Conservation (phyloP, 2,888 invertebrate genomes). For the Rotaria macrura region DNA sequence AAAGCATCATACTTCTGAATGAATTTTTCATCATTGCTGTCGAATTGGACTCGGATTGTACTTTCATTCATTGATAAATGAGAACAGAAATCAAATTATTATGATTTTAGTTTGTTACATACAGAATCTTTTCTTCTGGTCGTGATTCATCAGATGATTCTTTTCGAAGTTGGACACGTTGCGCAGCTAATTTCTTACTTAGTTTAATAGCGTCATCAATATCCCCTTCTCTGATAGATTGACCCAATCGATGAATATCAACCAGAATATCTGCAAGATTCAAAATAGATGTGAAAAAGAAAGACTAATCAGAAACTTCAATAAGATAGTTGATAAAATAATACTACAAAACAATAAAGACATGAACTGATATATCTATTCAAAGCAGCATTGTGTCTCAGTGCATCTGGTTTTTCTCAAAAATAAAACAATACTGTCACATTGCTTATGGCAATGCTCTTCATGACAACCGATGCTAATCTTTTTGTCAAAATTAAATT, state of each 20-base stretch:
- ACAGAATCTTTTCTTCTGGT: neutral
- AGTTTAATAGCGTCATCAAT: neutral
- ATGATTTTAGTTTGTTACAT: neutral
- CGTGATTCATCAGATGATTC: neutral
- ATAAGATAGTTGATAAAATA: no score
- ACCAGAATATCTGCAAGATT: neutral
- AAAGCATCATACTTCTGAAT: neutral
- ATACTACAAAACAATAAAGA: no score
- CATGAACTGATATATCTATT: no score
- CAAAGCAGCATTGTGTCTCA: no score
- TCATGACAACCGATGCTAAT: no score
- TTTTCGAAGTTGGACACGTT: neutral
- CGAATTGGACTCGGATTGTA: neutral
- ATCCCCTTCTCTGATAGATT: neutral
- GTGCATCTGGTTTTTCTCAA: no score
- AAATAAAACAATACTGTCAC: no score
- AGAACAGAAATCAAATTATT: neutral
- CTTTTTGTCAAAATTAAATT: no score
- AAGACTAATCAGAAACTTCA: no score
- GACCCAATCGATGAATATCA: neutral
- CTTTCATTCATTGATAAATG: neutral
- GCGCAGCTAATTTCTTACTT: neutral
- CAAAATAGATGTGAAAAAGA: no score
- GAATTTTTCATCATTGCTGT: neutral
- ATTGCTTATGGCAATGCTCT: no score